These are phyloP conservation scores for Chrysogorgia sp. DNA, from an alignment of 92 coral and sea anemone species.

Conservation along the genomic window DNA sequence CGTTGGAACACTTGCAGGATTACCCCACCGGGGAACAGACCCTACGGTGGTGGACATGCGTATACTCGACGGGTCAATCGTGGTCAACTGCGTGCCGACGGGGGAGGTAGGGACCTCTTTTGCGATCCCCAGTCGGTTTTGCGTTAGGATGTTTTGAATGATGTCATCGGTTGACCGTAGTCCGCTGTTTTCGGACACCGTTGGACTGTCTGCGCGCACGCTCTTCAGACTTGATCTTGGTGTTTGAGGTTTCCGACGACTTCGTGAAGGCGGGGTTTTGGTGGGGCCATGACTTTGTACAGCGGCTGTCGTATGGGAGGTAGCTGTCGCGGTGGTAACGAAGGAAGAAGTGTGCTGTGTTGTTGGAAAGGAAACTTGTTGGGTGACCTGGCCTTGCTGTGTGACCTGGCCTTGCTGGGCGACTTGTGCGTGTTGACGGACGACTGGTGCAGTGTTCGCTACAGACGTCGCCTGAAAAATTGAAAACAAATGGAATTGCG, in stretches of 20 bases:
- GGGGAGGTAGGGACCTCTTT: not conserved
- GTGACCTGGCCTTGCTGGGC: not conserved
- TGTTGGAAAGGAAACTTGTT: not conserved
- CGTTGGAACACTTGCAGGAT: not conserved
- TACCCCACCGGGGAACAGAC: slow-evolving; percentile 23
- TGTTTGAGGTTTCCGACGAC: slow-evolving; percentile 35
- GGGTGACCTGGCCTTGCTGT: no score
- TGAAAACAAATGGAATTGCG: not conserved
- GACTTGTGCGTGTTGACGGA: not conserved
- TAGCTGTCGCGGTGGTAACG: not conserved
- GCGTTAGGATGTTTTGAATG: slow-evolving; percentile 10
- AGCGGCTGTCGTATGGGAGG: not conserved
- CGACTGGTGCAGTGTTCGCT: not conserved
- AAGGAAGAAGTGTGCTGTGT: not conserved
- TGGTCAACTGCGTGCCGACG: not conserved
- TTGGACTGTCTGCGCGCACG: not conserved
- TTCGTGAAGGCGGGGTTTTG: not conserved
- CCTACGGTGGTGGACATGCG: slow-evolving; percentile 8
- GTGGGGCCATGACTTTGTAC: not conserved
- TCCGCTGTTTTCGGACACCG: slow-evolving; percentile 9
- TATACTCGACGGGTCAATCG: not conserved
- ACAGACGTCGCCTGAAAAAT: not conserved
- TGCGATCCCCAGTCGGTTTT: not conserved
- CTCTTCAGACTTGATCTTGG: slow-evolving; percentile 23
- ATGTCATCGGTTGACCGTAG: slow-evolving; percentile 13